phyloP scores from a whole-genome alignment of 2,797 vertebrate genomes.

The Acipenser oxyrinchus region DNA sequence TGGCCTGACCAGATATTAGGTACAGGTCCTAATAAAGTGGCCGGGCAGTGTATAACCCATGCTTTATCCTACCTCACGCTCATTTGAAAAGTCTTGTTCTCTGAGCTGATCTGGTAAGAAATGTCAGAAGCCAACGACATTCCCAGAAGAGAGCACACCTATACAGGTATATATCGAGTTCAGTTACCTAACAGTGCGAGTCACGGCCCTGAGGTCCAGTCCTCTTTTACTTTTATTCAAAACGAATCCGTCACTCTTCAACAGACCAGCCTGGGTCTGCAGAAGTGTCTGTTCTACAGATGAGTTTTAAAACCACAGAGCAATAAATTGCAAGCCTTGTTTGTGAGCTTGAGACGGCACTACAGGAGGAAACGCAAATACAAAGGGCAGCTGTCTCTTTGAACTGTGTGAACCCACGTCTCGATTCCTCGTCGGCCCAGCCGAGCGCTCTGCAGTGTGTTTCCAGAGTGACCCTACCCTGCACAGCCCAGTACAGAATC shows the following conservation, averaged over 20 bases:
- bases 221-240: not conserved
- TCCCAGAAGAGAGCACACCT: too few relatives aligned
- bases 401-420: not conserved
- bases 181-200: too few relatives aligned
- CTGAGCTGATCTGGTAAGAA: too few relatives aligned
- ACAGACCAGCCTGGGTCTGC: not conserved
- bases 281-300: not conserved
- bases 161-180: too few relatives aligned
- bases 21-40: too few relatives aligned
- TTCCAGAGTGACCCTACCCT: not conserved
- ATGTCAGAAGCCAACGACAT: too few relatives aligned
- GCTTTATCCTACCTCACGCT: too few relatives aligned
- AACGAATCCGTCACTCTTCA: not conserved
- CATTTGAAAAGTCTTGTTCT: too few relatives aligned
- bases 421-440: not conserved
- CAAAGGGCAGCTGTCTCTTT: not conserved
- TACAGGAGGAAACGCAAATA: not conserved
- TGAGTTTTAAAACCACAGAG: not conserved
- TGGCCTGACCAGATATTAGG: too few relatives aligned
- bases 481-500: not conserved
- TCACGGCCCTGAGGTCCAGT: not conserved
- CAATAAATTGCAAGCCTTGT: not conserved
- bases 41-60: too few relatives aligned
- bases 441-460: not conserved
- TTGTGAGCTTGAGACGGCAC: not conserved